Conservation (phyloP, 2,113 vertebrate species). For the Bubalus kerabau region DNA sequence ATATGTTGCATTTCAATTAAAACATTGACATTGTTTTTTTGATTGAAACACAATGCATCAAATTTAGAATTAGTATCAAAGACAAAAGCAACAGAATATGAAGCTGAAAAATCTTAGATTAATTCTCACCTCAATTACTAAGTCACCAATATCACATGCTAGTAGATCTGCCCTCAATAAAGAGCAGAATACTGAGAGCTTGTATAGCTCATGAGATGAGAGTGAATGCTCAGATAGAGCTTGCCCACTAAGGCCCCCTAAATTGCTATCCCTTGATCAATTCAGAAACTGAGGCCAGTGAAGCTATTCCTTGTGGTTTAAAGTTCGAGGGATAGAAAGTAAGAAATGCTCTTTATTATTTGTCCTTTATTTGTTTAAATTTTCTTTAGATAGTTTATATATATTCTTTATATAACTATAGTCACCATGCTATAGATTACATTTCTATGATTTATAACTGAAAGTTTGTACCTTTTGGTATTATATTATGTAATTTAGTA, state of each 20-base stretch:
- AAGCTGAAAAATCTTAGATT: background rate
- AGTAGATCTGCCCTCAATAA: background rate
- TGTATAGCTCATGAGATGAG: background rate
- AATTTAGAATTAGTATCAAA: background rate
- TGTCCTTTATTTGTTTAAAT: background rate
- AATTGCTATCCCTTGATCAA: background rate
- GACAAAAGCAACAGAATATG: background rate
- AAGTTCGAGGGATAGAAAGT: background rate
- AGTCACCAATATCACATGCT: background rate
- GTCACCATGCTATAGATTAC: background rate
- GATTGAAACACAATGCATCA: background rate
- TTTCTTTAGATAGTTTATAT: background rate
- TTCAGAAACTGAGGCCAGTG: background rate
- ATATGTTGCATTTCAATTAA: background rate
- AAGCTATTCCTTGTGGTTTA: background rate
- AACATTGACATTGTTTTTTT: background rate
- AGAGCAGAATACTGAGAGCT: background rate
- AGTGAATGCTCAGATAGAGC: background rate
- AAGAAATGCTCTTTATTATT: background rate
- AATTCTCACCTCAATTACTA: background rate
- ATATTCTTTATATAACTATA: background rate
- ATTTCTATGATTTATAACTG: background rate
- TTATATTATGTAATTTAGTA: background rate
- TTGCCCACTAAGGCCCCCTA: background rate
- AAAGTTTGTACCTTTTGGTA: background rate